phyloP scores from a whole-genome alignment of 2,888 invertebrate genomes.

The Macaria notata region DNA sequence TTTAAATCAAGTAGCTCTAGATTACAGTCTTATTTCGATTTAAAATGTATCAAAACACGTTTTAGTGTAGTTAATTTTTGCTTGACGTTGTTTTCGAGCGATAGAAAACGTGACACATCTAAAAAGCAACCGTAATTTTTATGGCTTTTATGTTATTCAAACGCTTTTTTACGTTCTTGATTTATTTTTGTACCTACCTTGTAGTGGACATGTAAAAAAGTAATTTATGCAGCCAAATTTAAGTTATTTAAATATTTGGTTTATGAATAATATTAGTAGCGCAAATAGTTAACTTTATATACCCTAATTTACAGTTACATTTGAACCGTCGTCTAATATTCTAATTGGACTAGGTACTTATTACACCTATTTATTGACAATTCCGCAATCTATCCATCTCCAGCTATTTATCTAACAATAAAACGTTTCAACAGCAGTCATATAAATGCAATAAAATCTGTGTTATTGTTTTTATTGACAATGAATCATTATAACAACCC shows the following conservation, averaged over 20 bases:
- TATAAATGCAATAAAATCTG: slow-evolving; percentile 54
- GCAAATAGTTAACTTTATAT: too few species aligned
- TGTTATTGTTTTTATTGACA: slow-evolving; percentile 53
- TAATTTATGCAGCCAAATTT: too few species aligned
- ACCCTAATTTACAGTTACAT: too few species aligned
- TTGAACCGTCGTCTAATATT: slow-evolving; percentile 18
- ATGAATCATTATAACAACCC: slow-evolving; percentile 42
- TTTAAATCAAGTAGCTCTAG: slow-evolving; percentile 5
- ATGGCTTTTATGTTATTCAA: slow-evolving; percentile 11
- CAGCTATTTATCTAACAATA: slow-evolving; percentile 41
- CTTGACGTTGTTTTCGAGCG: slow-evolving; percentile 17
- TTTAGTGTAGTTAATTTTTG: slow-evolving; percentile 23
- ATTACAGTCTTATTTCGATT: too few species aligned
- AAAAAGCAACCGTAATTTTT: slow-evolving; percentile 3
- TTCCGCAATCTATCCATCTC: slow-evolving; percentile 34
- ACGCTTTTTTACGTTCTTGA: slow-evolving; percentile 9
- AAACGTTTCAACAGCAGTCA: slow-evolving; percentile 43
- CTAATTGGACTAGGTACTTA: slow-evolving; percentile 42
- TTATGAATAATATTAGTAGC: too few species aligned
- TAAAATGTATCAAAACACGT: too few species aligned
- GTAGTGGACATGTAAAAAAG: not conserved
- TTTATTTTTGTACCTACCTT: slow-evolving; percentile 15
- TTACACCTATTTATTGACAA: slow-evolving; percentile 37
- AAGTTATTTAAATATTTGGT: too few species aligned
- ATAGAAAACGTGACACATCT: slow-evolving; percentile 18